Base-by-base conservation (phyloP, 2,888 invertebrate genomes). In the Napeogenes sylphis region DNA sequence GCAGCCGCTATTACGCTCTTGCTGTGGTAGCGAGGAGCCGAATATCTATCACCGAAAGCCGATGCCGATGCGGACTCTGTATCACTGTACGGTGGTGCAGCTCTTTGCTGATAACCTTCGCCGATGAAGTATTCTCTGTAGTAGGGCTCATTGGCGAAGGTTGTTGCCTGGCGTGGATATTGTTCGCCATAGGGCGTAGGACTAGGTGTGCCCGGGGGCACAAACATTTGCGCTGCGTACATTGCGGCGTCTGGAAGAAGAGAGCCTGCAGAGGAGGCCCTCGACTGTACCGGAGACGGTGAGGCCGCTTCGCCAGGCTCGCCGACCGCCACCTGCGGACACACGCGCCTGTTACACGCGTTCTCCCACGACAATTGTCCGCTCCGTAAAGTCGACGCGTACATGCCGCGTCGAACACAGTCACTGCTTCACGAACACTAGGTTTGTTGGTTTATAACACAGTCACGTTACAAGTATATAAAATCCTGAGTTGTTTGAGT, bases 121-220 rank as follows among this genome's bases (percentile, higher is more conserved):
- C 93, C 92, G 66, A 92, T 92, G 83, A 95, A 95, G 83, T 95
- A 95, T 85, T 95, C 95, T 84, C 96, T 94, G 86, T 95, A 95
- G 91, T 96, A 95, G 68, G 94, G 94, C 78, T 95, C 95, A 72
- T 93, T 90, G 70, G 94, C 90, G 81, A 94, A 94, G 68, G 93
- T 90, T 56, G 93, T 87, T 62, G 92, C 90, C 79, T 87, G 88
- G 65, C 89, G 84, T 64, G 90, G 77, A 75, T 90, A 88, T 81
- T 87, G 90, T 69, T 85, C 91, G 76, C 83, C 91, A 76, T 91
- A 91, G 53, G 93, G 93, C 70, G 92, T 93, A 54, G 94, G 93
- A 71, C 93, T 93, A 66, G 94, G 93, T 60, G 93, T 93, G 75
- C 93, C 93, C 68, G 93, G 92, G 72, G 93, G 91, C 82, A 93